Evolutionary conservation across 2,113 vertebrate genomes (phyloP), one percentile per base, ranked within the genome.

Genomic region (Irena cyanogastra): DNA sequence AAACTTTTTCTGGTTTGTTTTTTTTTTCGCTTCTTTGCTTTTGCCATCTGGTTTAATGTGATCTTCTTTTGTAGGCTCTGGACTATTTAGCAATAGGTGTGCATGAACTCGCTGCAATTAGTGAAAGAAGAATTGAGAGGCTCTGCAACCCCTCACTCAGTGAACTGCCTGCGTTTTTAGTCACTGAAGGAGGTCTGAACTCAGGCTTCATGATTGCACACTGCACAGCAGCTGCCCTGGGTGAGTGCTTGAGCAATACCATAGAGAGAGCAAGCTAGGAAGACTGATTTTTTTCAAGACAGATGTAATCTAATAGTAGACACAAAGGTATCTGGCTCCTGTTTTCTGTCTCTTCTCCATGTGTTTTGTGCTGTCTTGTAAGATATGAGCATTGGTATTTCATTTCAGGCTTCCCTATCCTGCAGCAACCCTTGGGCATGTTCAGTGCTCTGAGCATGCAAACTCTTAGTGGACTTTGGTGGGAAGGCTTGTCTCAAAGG

Each of bases 171-270:
- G 98, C 99, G 11, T 99, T 99, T 97, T 98, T 99, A 61, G 99
- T 99, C 90, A 98, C 98, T 3, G 99, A 99, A 94, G 99, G 99
- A 21, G 99, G 99, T 16, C 98, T 99, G 83, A 99, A 99, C 97
- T 99, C 99, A 1, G 99, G 99, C 10, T 99, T 99, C 97, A 99
- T 99, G 99, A 99, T 99, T 26, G 99, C 99, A 31, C 99, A 99
- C 95, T 99, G 99, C 94, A 99, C 99, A 5, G 99, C 99, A 8
- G 99, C 99, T 15, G 97, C 99, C 54, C 97, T 99, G 54, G 99
- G 99, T 99, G 77, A 97, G 98, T 94, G 21, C 35, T n/a, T 57
- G 23, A 79, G 41, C 21, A 79, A 5, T 41, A 45, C 13, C 23
- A 33, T 2, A 27, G 39, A 70, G 16, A 80, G 3, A 30, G 24